Evolutionary conservation across 2,888 invertebrate genomes (phyloP).

Genomic region (Cerastis leucographa): DNA sequence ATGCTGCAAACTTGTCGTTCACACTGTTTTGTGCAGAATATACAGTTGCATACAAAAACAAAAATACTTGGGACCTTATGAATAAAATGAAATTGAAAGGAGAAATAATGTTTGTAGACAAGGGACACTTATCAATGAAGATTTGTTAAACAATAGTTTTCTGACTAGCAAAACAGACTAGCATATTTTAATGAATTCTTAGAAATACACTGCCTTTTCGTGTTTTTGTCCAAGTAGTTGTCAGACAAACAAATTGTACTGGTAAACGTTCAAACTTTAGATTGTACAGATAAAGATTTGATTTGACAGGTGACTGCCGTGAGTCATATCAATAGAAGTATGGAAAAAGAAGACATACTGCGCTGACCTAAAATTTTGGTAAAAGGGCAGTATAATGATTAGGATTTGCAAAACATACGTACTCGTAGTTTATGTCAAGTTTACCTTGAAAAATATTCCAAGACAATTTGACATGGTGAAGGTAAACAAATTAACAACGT

Average conservation of each 20-base stretch:
- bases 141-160: conserved; percentile 1
- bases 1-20: conserved; percentile 19
- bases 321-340: not conserved
- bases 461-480: conserved; percentile 11
- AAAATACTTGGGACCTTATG: conserved; percentile 1
- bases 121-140: not conserved
- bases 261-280: not conserved
- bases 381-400: not conserved
- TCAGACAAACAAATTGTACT: not conserved
- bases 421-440: not conserved
- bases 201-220: not conserved
- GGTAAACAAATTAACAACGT: conserved; percentile 22
- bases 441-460: not conserved
- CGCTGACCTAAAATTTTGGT: not conserved
- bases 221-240: not conserved
- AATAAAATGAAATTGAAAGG: conserved; percentile 36
- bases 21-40: conserved; percentile 37
- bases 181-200: not conserved
- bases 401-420: not conserved
- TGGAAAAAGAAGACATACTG: not conserved
- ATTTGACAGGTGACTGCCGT: not conserved
- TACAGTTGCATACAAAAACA: not conserved
- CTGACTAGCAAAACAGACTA: not conserved
- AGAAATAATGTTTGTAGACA: not conserved
- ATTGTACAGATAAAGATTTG: not conserved